These are phyloP conservation scores for Chitala chitala DNA, from an alignment of 2,113 vertebrate species.

Conservation along the genomic window DNA sequence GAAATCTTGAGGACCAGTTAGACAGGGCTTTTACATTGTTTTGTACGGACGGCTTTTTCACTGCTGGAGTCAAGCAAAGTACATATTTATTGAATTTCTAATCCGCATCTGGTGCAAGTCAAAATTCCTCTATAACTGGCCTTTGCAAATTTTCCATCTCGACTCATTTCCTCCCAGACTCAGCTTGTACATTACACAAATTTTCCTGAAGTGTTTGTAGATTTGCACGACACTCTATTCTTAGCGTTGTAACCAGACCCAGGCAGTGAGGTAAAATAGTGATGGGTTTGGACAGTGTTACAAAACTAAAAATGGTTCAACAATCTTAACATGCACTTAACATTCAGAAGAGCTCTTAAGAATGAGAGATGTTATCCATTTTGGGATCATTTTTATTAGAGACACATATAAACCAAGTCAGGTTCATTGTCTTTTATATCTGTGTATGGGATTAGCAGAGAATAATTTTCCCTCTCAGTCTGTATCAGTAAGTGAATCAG, in stretches of 20 bases:
- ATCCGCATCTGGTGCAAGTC: constrained; percentile 58
- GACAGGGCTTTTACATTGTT: constrained; percentile 61
- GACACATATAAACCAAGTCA: not conserved
- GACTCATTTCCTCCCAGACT: constrained; percentile 38
- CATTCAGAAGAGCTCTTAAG: no score
- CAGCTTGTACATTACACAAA: constrained; percentile 21
- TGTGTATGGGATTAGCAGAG: not conserved
- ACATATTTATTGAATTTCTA: constrained; percentile 42
- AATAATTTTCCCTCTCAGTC: not conserved
- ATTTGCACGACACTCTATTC: not conserved
- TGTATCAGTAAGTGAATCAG: not conserved
- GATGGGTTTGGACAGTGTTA: not conserved
- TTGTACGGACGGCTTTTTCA: constrained; percentile 54
- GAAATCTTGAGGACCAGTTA: constrained; percentile 39
- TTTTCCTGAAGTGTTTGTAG: constrained; percentile 37
- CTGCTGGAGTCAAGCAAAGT: constrained; percentile 38
- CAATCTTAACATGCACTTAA: no score
- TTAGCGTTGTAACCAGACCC: not conserved
- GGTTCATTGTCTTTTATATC: not conserved
- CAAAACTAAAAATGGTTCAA: no score
- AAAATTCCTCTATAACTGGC: constrained; percentile 49
- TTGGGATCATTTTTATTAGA: not conserved
- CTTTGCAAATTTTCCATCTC: constrained; percentile 56
- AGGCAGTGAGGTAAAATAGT: not conserved
- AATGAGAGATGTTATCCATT: no score